Evolutionary conservation across 2,113 vertebrate genomes (phyloP), one percentile per base, ranked within the genome.

Genomic region (Nestor notabilis): DNA sequence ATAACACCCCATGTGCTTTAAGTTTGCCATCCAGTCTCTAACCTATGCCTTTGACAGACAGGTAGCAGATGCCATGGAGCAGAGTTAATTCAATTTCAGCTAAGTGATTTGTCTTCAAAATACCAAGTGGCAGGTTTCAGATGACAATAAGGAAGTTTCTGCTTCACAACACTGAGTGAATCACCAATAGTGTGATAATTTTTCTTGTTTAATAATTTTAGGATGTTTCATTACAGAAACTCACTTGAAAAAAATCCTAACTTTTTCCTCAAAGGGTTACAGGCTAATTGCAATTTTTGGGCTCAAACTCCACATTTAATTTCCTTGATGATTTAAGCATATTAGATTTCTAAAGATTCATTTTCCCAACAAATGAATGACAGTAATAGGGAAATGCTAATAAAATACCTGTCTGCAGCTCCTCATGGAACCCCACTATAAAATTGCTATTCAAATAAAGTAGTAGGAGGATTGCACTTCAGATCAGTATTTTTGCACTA

Each of bases 131-230:
- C 35, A 53, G 28, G 31, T 18, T 69, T 90, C 37, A 23, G 46
- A 24, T 14, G 16, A 69, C 23, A 78, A 18, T 4, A 39, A 35
- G 19, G 50, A 44, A 58, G 18, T 10, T 70, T 60, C 64, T 70
- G n/a, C 64, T 81, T 77, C 37, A 4, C 13, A 74, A 84, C 4
- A 10, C 25, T 13, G 58, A 90, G 16, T 89, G 58, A 61, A 41
- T 3, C 25, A 50, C 2, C 23, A 46, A 41, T 4, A 28, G 39
- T 0, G 9, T 9, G 43, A 41, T 11, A 5, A 3, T 2, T 37
- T 24, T 49, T 44, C 39, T 27, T 29, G 23, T 14, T 29, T 33
- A 3, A 9, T 29, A 24, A 39, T 60, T 68, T 70, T 44, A 17
- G 11, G 9, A 7, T 17, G n/a, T 20, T 50, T 27, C 28, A 47